These are phyloP conservation scores for Eospalax fontanierii DNA, from an alignment of 2,797 vertebrate species.

Conservation along the genomic window DNA sequence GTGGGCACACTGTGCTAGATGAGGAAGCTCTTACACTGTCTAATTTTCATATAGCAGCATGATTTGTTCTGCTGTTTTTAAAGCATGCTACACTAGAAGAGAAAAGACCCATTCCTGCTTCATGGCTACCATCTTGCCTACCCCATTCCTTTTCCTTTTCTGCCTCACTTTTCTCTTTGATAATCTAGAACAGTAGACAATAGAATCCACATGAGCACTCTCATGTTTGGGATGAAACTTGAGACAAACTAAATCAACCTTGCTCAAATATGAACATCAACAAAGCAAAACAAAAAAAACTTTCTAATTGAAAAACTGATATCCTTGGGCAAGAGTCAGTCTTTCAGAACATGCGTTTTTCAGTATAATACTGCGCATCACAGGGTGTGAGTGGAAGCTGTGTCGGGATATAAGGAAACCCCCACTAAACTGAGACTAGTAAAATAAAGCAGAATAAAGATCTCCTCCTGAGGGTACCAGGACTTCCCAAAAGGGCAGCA, in stretches of 20 bases:
- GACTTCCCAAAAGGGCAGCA: slow-evolving; percentile 86
- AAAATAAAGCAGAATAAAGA: slow-evolving; percentile 75
- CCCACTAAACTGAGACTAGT: slow-evolving; percentile 66
- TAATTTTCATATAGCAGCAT: neutral
- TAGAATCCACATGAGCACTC: neutral
- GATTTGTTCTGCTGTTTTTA: neutral
- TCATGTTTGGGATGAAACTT: neutral
- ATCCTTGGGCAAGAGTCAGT: neutral
- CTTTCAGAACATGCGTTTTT: slow-evolving; percentile 33
- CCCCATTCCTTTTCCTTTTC: neutral
- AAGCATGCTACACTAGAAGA: neutral
- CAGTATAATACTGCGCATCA: neutral
- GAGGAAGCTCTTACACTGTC: neutral
- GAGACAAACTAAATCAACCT: neutral
- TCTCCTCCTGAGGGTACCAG: slow-evolving; percentile 77
- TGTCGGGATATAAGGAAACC: slow-evolving; percentile 70
- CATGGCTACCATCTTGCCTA: neutral
- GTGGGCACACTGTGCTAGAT: neutral
- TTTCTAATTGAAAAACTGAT: neutral
- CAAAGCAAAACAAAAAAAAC: neutral
- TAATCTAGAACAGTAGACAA: fast-evolving
- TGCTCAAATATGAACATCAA: neutral
- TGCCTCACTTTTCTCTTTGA: neutral
- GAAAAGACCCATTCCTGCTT: neutral
- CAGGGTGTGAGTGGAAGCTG: slow-evolving; percentile 14